Base-by-base conservation (phyloP, 2,888 invertebrate genomes). In the Brassicogethes aeneus region DNA sequence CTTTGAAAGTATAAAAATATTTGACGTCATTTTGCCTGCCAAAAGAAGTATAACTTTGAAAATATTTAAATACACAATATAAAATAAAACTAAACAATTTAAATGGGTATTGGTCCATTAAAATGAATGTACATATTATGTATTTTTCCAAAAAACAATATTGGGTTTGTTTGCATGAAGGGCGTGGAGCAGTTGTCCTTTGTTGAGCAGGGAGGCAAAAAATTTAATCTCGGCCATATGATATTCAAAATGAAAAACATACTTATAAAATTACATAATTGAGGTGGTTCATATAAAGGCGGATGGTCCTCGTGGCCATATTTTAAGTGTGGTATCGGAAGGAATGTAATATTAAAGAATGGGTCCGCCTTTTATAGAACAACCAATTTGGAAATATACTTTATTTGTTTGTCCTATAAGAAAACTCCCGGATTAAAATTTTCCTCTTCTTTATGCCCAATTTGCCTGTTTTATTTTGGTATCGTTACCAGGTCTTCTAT, bases 401-500 rank as follows among this genome's bases (percentile, higher is more conserved):
- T 50, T 51, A 46, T 48, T 45, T 45, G 40, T 39, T 40, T 17
- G 36, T 15, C 14, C 7, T 15, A 3, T 15, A 17, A 2, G 17
- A n/a, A 36, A 16, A 35, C 35, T 17, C 12, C 17, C n/a, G 41
- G 46, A 49, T 45, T 46, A 45, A 45, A 48, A 46, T 48, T 46
- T 43, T 44, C 43, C 40, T 30, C 41, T 45, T 42, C 39, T 32
- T 46, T 42, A 43, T 47, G 42, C 44, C 36, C 38, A 39, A 39
- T 51, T 45, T 48, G 48, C 40, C 42, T 36, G 42, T 48, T 51
- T 46, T 51, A 46, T 47, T 50, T 51, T 51, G 48, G 44, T 51
- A 47, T 44, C 42, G 45, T 45, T 52, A 50, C 50, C 49, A 49
- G 49, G 46, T 43, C 41, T 41, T 43, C 37, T 43, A 52, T 50